A percentile compares a stretch with the other conserved stretches of the same genome.
These are phyloP conservation scores for Ginglymostoma cirratum DNA, from an alignment of 2,113 vertebrate species.

Conservation along the genomic window DNA sequence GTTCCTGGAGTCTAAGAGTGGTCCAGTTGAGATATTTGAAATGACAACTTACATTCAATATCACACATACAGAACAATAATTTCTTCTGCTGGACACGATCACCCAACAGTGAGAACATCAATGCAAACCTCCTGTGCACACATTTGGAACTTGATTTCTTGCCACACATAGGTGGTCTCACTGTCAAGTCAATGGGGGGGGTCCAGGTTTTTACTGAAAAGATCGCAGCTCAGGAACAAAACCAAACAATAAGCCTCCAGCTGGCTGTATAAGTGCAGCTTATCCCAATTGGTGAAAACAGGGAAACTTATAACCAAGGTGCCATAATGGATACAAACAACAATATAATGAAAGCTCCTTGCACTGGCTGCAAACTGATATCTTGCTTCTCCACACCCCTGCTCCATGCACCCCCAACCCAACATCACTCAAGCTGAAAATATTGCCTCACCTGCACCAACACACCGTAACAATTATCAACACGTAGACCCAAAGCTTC, in stretches of 20 bases:
- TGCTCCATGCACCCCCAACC: no score
- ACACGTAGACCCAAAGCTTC: no score
- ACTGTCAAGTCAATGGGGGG: background rate
- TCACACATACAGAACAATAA: background rate
- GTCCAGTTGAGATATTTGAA: background rate
- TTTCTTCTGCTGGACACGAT: background rate
- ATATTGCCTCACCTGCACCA: no score
- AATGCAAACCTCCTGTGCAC: background rate
- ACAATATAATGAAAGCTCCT: background rate
- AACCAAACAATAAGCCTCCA: background rate
- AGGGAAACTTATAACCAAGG: background rate
- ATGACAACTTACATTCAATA: background rate
- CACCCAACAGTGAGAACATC: background rate
- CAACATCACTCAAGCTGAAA: background rate
- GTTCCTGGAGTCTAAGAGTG: no score
- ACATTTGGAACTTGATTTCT: background rate
- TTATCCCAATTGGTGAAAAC: background rate
- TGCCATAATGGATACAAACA: background rate
- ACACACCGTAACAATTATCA: no score
- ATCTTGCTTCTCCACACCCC: background rate
- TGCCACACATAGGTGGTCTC: background rate
- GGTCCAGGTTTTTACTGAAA: background rate
- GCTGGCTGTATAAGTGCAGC: background rate
- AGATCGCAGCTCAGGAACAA: background rate
- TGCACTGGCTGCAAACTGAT: background rate